Base-by-base conservation (phyloP, 2,113 vertebrate genomes). In the Zosterops japonicus region DNA sequence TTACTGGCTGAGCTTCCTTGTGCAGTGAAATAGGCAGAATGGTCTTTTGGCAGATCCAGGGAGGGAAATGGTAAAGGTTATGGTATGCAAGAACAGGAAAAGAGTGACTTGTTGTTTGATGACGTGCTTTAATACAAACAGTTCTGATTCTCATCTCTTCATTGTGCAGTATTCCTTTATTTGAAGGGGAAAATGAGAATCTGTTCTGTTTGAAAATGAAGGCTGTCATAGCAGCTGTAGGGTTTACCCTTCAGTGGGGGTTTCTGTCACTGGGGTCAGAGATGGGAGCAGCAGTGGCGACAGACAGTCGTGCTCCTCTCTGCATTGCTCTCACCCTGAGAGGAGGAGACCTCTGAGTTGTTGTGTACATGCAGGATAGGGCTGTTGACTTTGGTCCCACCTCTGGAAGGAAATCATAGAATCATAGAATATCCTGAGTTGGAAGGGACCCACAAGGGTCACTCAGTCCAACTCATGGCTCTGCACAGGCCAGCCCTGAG, bases 221-320 rank as follows among this genome's bases (percentile, higher is more conserved):
- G 76, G 19, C 41, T 86, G 7, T 42, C 12, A 4, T 19, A 59
- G 64, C 33, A 78, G 39, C 44, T 85, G 41, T 64, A 24, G 44
- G 39, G 25, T 50, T 53, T 59, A 23, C 23, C 14, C 25, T 33
- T 72, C 4, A 1, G 4, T 12, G 33, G 35, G 12, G 19, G 5
- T 65, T 81, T 68, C 39, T 92, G 86, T 19, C 21, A 1, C 21
- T 60, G n/a, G 7, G 22, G 5, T 46, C 42, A 47, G 83, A 50
- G 31, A 14, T 3, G 4, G 18, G 46, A 21, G 28, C 1, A 13
- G 56, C n/a, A 65, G 39, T 1, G 13, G 33, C 55, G 55, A 41
- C 12, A 42, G 23, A 11, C 14, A 1, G 0, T 25, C 0, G 0
- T 6, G 20, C 20, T 69, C 8, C 41, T 59, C 49, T 23, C 22